These are phyloP conservation scores for Rhabdomys pumilio DNA, from an alignment of 2,797 vertebrate genomes.

Conservation along the genomic window DNA sequence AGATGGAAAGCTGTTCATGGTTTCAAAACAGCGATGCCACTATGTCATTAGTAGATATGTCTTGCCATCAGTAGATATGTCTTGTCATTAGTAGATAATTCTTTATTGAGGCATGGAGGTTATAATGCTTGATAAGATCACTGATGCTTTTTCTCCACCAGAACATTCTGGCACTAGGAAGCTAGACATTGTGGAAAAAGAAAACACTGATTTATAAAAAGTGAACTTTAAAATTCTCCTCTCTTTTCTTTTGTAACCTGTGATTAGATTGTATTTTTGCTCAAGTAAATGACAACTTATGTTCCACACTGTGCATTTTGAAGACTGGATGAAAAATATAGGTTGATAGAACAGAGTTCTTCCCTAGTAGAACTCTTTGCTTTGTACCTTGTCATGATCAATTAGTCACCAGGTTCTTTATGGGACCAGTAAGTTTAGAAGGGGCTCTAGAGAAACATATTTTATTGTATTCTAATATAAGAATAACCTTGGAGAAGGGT, in stretches of 20 bases:
- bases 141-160: not conserved
- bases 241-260: conserved; percentile 55
- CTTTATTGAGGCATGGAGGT: not conserved
- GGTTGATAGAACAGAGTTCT: not conserved
- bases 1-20: not conserved
- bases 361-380: not conserved
- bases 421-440: not conserved
- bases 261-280: conserved; percentile 69
- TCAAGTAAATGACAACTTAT: conserved; percentile 76
- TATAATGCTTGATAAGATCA: not conserved
- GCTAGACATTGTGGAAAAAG: not conserved
- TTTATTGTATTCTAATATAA: not conserved
- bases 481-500: not conserved
- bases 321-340: conserved; percentile 61
- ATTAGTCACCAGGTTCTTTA: conserved; percentile 59
- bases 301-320: conserved; percentile 59
- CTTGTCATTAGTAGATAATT: not conserved
- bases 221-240: conserved; percentile 64
- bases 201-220: conserved; percentile 59
- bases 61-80: not conserved
- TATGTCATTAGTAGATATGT: not conserved
- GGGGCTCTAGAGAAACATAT: not conserved
- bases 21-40: not conserved
- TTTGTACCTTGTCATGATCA: not conserved
- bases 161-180: not conserved